Evolutionary conservation across 2,888 invertebrate genomes (phyloP), one percentile per base, ranked within the genome.

Genomic region (Epinotia bilunana): DNA sequence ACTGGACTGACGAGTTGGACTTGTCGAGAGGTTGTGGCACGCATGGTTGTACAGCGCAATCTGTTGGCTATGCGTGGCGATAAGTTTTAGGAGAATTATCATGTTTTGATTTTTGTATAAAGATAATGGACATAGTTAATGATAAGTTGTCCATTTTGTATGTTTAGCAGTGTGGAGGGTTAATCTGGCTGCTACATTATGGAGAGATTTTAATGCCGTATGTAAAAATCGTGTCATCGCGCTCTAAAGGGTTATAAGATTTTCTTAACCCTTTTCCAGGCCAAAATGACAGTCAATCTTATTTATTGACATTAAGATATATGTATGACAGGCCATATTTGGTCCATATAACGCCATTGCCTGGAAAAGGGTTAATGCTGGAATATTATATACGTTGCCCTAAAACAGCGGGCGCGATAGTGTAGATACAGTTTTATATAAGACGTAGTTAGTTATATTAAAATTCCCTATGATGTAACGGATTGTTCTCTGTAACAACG

Each of bases 371-470:
- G 55, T 67, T 67, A 9, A 55, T 57, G 39, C 13, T 23, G 16
- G 3, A 20, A 28, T 58, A 39, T 57, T 57, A 9, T 68, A n/a
- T 33, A 53, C n/a, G 53, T 65, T 65, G 43, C 43, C 43, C 43
- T 23, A 23, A 23, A 7, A 20, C 58, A 46, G 71, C 68, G 77
- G 81, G 82, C 81, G 81, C 80, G 81, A 46, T 16, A 7, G 5
- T 92, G 92, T 93, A 93, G 91, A 92, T 92, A 92, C 89, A 87
- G 85, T 91, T 92, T 91, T 91, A 81, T 91, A 91, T 91, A 91
- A 92, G 87, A 87, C 86, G 92, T 93, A 92, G 93, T 84, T 93
- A 92, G 92, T 84, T 87, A 87, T 92, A 91, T 90, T 92, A 88
- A 91, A 92, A 92, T 93, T 90, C 82, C 88, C 84, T 87, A 83